phyloP scores from a whole-genome alignment of 2,797 vertebrate species.

The Macrochelys suwanniensis region DNA sequence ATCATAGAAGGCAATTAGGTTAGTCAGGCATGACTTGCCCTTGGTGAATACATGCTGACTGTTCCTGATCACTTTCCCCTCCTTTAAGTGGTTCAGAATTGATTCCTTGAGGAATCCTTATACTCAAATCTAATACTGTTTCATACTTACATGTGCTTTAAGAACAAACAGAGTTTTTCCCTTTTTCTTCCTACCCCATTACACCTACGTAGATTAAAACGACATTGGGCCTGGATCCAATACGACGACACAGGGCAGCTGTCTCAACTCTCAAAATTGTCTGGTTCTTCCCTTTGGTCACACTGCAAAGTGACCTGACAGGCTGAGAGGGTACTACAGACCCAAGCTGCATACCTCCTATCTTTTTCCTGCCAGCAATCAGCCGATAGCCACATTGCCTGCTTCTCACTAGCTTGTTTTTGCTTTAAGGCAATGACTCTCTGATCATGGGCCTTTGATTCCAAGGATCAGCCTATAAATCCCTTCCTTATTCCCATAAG shows the following conservation, averaged over 20 bases:
- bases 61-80: no score
- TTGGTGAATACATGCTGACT: no score
- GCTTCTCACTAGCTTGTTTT: background rate
- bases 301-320: background rate
- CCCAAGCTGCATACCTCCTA: background rate
- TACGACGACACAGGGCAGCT: no score
- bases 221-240: rapidly evolving
- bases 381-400: rapidly evolving
- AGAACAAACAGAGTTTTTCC: background rate
- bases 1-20: no score
- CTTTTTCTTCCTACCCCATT: background rate
- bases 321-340: rapidly evolving
- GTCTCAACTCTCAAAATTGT: background rate
- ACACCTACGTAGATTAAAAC: background rate
- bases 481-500: background rate
- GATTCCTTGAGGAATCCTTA: background rate
- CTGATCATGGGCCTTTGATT: background rate
- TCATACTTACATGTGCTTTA: no score
- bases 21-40: no score
- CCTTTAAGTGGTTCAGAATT: no score
- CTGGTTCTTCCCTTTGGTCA: background rate
- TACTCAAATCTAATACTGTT: background rate
- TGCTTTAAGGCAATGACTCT: background rate
- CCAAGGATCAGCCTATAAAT: background rate
- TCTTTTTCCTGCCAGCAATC: background rate